Base-by-base conservation (phyloP, 2,888 invertebrate species). In the Calameuta idolon region DNA sequence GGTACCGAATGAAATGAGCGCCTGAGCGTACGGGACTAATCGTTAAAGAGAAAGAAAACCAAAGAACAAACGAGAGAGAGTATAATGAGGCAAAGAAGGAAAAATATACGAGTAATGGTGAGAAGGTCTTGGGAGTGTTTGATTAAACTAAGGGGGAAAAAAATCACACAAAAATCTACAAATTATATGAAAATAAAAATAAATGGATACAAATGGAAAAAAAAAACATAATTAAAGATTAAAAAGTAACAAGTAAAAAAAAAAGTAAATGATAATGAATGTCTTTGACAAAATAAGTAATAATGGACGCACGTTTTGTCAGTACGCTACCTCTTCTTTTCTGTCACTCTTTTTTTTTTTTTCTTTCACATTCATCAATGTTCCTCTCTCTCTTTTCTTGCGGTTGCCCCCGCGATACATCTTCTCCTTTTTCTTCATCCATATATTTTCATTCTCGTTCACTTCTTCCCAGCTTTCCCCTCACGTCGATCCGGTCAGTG, bases 151-250 rank as follows among this genome's bases (percentile, higher is more conserved):
- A 77, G 23, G 15, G 69, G 11, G 33, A 9, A 34, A n/a, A 77
- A 23, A 75, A 83, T 75, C 76, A 81, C 75, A 81, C 74, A 80
- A 81, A 81, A 78, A 78, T 82, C 74, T 81, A 81, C 77, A 82
- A 83, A 81, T 78, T 69, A 80, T 55, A 55, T 55, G 55, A 55
- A 23, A 76, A 35, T 76, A 80, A 76, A 79, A 79, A 35, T 69
- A 74, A 71, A 35, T 69, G 55, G 15, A 31, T 71, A 34, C 71
- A 71, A 71, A 71, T 71, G 31, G 15, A 5, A 71, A 71, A 71
- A 69, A 86, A 84, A 71, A 86, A 84, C 78, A 81, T 78, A 84
- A 83, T 81, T 84, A 83, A 82, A 81, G 78, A 23, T 79, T 83
- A 81, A 83, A 75, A 75, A 71, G 73, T 85, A 86, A 83, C 83